Conservation (phyloP, 2,888 invertebrate species). For the Tineola bisselliella region DNA sequence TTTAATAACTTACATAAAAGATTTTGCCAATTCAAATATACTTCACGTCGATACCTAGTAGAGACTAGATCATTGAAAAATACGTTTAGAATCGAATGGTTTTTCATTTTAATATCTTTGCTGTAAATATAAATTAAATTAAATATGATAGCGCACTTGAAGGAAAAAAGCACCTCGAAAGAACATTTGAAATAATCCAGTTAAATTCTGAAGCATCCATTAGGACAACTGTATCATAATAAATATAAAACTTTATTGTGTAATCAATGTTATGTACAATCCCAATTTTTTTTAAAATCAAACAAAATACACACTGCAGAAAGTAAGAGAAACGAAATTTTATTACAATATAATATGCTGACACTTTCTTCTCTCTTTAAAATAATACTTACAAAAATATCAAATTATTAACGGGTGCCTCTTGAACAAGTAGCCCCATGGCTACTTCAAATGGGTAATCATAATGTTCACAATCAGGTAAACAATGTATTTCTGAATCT, state of each 20-base stretch:
- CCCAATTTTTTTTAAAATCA: too few species aligned
- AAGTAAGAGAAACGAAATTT: too few species aligned
- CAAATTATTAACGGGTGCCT: conserved; percentile 45
- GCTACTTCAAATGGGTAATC: conserved; percentile 74
- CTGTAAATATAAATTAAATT: conserved; percentile 33
- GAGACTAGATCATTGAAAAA: conserved; percentile 75
- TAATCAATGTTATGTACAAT: too few species aligned
- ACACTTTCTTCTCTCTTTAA: background rate
- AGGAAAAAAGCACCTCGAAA: too few species aligned
- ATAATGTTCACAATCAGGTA: conserved; percentile 72
- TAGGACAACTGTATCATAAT: too few species aligned
- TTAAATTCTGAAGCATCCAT: too few species aligned
- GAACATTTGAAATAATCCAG: too few species aligned
- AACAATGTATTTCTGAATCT: conserved; percentile 37
- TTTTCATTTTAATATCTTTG: conserved; percentile 42
- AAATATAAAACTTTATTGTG: too few species aligned
- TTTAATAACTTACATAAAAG: conserved; percentile 64
- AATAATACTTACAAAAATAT: conserved; percentile 56
- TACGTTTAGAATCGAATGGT: conserved; percentile 70
- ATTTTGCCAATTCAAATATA: conserved; percentile 76
- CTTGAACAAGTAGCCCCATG: conserved; percentile 58
- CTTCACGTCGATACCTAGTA: conserved; percentile 72
- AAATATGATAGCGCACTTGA: too few species aligned
- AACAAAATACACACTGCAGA: too few species aligned
- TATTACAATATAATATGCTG: too few species aligned